Evolutionary conservation across 2,888 invertebrate species (phyloP).

Genomic region (Microchrysa polita): DNA sequence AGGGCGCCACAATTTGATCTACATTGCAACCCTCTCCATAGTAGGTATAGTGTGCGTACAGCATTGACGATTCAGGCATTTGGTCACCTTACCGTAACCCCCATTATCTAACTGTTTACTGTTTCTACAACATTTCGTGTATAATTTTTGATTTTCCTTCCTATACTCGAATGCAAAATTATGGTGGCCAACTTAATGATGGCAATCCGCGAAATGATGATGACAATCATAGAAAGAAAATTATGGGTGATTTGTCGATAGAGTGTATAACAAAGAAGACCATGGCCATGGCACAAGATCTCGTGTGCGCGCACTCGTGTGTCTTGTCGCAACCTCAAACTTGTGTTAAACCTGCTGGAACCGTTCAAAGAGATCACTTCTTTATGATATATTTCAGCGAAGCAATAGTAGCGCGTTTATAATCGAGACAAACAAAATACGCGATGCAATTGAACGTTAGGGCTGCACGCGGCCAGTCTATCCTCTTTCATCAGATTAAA

Average conservation of each 20-base stretch:
- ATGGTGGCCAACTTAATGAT: slow-evolving; percentile 14
- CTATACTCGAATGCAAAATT: not conserved
- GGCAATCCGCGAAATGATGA: slow-evolving; percentile 26
- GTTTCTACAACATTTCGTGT: too few relatives aligned
- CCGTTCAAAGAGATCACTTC: not conserved
- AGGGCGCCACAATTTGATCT: too few relatives aligned
- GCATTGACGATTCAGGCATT: too few relatives aligned
- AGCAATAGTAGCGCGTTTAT: slow-evolving; percentile 1
- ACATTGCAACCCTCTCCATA: too few relatives aligned
- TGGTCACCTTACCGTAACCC: too few relatives aligned
- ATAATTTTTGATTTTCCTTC: too few relatives aligned
- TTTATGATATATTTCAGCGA: not conserved
- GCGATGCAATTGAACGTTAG: not conserved
- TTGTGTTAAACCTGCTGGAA: not conserved
- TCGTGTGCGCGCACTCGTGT: too few relatives aligned
- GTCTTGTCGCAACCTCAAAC: too few relatives aligned
- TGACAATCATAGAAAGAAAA: slow-evolving; percentile 40
- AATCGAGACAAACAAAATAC: not conserved
- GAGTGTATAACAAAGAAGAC: slow-evolving; percentile 23
- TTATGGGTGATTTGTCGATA: slow-evolving; percentile 31
- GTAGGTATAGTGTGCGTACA: too few relatives aligned
- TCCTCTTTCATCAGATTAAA: not conserved
- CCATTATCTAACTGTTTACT: too few relatives aligned
- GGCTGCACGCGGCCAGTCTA: not conserved
- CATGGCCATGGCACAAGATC: too few relatives aligned